Conservation (phyloP, 2,888 invertebrate species). For the Dione vanillae region DNA sequence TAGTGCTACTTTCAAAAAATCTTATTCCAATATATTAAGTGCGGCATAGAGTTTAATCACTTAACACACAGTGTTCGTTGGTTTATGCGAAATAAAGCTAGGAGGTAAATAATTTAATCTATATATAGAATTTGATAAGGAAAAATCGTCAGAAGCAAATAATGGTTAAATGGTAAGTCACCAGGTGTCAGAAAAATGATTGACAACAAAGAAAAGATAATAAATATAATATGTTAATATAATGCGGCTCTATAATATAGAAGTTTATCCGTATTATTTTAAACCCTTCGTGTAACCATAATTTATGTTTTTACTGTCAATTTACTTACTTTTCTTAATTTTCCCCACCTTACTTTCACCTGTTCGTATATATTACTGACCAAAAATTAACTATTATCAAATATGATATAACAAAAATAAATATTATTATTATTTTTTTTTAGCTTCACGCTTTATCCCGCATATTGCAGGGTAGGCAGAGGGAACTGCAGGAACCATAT, state of each 20-base stretch:
- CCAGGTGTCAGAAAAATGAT: not conserved
- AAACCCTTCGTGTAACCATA: not conserved
- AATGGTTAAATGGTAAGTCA: not conserved
- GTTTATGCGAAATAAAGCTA: too few relatives aligned
- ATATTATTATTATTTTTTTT: too few relatives aligned
- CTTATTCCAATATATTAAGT: too few relatives aligned
- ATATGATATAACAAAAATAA: too few relatives aligned
- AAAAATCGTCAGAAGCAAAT: not conserved
- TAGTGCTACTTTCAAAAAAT: too few relatives aligned
- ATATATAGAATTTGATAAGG: not conserved
- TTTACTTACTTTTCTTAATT: not conserved
- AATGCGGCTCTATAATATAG: not conserved
- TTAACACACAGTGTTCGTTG: too few relatives aligned
- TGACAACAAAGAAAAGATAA: conserved; percentile 4
- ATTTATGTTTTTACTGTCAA: not conserved
- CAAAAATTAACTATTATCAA: not conserved
- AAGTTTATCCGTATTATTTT: not conserved
- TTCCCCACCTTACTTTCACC: too few relatives aligned
- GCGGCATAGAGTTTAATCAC: too few relatives aligned
- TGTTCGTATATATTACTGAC: not conserved
- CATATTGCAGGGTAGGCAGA: too few relatives aligned
- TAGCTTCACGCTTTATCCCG: too few relatives aligned
- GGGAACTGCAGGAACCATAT: too few relatives aligned
- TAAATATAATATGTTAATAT: not conserved
- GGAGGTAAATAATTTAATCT: not conserved